Percentiles rank a stretch among this genome's conserved stretches.
Evolutionary conservation across 2,113 vertebrate genomes (phyloP).

Genomic region (Paramisgurnus dabryanus): DNA sequence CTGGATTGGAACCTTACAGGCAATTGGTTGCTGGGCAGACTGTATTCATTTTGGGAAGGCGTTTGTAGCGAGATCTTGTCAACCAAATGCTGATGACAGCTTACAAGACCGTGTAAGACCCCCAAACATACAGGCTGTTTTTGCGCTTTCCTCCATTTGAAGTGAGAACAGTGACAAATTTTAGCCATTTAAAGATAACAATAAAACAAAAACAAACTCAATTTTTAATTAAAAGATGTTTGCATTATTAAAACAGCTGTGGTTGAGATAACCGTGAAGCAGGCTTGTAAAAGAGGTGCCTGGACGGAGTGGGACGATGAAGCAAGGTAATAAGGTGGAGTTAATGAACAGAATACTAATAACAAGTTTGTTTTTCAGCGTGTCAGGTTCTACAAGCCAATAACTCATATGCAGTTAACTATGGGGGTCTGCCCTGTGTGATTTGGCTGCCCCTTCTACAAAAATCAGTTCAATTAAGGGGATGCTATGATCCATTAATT

Average conservation of each 20-base stretch:
- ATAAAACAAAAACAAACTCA: neutral
- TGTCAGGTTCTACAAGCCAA: constrained; percentile 66
- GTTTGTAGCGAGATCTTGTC: constrained; percentile 24
- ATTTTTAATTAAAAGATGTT: neutral
- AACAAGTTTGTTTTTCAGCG: constrained; percentile 75
- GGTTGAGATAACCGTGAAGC: neutral
- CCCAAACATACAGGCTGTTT: constrained; percentile 4
- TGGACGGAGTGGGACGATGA: constrained; percentile 11
- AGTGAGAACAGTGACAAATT: neutral
- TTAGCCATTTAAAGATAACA: neutral
- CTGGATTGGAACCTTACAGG: constrained; percentile 58
- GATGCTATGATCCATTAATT: constrained; percentile 74
- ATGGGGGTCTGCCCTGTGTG: constrained; percentile 70
- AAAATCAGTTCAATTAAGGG: constrained; percentile 67
- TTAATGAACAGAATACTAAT: constrained; percentile 69
- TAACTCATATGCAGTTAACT: constrained; percentile 66
- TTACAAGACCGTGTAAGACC: constrained; percentile 13
- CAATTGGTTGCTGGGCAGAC: constrained; percentile 65
- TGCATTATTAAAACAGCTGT: neutral
- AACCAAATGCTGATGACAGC: constrained; percentile 46
- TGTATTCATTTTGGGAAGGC: constrained; percentile 40
- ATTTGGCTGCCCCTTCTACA: constrained; percentile 64
- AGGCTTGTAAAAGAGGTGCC: constrained; percentile 35
- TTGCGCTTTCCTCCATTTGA: neutral
- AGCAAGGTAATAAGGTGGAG: constrained; percentile 40